Evolutionary conservation across 2,113 vertebrate genomes (phyloP).

Genomic region (Protobothrops flavoviridis): DNA sequence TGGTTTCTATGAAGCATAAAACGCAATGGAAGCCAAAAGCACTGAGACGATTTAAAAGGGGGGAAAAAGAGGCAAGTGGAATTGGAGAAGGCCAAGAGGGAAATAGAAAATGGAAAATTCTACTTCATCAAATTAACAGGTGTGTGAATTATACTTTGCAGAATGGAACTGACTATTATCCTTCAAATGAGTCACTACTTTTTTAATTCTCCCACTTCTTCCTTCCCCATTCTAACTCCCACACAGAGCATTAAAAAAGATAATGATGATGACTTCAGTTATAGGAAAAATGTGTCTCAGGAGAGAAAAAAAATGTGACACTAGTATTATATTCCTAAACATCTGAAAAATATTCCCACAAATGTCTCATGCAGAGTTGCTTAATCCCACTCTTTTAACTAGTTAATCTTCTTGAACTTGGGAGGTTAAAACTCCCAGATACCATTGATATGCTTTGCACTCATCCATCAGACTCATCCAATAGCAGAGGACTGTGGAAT

Average conservation of each 20-base stretch:
- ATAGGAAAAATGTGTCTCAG: background rate
- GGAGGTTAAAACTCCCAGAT: background rate
- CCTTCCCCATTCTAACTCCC: background rate
- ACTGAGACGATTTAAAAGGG: background rate
- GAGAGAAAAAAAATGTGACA: background rate
- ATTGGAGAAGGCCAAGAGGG: background rate
- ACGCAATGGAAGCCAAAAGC: background rate
- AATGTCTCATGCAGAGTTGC: background rate
- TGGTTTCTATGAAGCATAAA: slow-evolving; percentile 62
- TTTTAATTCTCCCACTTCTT: background rate
- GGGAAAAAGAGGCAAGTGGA: background rate
- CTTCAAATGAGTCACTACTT: slow-evolving; percentile 14
- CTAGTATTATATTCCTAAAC: background rate
- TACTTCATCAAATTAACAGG: slow-evolving; percentile 59
- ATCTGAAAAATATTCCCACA: background rate
- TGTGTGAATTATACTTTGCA: slow-evolving; percentile 50
- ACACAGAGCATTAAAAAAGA: background rate
- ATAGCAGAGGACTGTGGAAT: background rate
- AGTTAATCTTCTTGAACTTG: background rate
- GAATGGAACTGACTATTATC: slow-evolving; percentile 46
- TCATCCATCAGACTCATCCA: background rate
- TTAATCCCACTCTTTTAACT: background rate
- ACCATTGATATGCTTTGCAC: background rate
- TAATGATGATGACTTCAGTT: background rate
- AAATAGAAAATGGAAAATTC: slow-evolving; percentile 37